A percentile compares a stretch with the other conserved stretches of the same genome.
phyloP scores from a whole-genome alignment of 2,797 vertebrate genomes.

The Sebastes variabilis region DNA sequence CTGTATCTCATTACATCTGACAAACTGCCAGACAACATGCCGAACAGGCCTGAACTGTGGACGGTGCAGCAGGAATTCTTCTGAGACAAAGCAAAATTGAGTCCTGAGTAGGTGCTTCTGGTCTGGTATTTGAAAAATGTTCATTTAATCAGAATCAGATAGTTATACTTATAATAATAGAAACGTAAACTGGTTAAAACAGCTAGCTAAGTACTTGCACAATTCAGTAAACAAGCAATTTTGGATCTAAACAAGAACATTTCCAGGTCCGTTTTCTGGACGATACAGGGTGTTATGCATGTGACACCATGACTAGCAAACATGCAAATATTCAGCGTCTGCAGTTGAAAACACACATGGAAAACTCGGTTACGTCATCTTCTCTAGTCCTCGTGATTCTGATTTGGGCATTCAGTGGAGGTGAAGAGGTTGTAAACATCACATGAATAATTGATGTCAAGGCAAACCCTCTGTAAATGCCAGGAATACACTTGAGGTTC shows the following conservation, averaged over 20 bases:
- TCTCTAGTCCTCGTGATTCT: neutral
- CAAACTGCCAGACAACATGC: conserved; percentile 32
- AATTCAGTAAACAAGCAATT: neutral
- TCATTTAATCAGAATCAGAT: neutral
- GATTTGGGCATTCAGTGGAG: neutral
- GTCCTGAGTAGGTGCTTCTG: neutral
- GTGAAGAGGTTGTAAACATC: neutral
- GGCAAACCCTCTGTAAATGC: neutral
- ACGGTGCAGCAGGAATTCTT: conserved; percentile 32
- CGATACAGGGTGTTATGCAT: neutral
- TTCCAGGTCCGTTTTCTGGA: neutral
- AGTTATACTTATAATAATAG: neutral
- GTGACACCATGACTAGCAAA: neutral
- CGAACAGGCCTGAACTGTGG: conserved; percentile 36
- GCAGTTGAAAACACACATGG: neutral
- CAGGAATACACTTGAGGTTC: neutral
- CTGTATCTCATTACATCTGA: conserved; percentile 60
- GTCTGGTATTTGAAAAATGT: neutral
- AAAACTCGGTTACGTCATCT: neutral
- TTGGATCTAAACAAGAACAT: neutral
- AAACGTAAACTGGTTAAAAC: neutral
- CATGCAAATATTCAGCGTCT: neutral
- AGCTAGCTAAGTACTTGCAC: neutral
- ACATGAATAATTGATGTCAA: neutral
- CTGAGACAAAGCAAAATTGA: conserved; percentile 18